Conservation (phyloP, 2,113 vertebrate species). For the Pelusios castaneus region DNA sequence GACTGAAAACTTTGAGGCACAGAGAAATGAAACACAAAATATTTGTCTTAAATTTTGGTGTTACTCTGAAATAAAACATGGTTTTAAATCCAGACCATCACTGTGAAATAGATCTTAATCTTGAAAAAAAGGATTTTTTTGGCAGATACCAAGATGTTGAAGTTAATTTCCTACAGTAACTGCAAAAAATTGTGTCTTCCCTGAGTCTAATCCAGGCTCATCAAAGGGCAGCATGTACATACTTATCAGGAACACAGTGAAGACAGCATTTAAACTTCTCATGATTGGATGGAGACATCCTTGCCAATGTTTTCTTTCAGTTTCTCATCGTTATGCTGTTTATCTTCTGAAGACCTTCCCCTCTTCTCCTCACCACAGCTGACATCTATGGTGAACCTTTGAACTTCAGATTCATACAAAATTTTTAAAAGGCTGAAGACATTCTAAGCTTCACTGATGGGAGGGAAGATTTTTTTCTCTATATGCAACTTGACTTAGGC, state of each 20-base stretch:
- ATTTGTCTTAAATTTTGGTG: background rate
- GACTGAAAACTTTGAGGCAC: background rate
- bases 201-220: background rate
- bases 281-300: constrained; percentile 35
- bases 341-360: constrained; percentile 34
- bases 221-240: background rate
- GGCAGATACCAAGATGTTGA: background rate
- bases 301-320: background rate
- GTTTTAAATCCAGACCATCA: background rate
- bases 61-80: background rate
- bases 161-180: background rate
- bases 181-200: background rate
- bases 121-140: background rate
- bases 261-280: constrained; percentile 24
- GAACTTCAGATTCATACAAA: constrained; percentile 62
- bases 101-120: background rate
- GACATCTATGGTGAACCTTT: constrained; percentile 44
- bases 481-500: constrained; percentile 30
- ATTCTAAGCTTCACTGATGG: constrained; percentile 41
- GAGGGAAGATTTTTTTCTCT: constrained; percentile 38
- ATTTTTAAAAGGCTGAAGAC: constrained; percentile 52
- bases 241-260: background rate
- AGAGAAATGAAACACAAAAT: background rate
- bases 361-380: constrained; percentile 10
- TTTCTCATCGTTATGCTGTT: constrained; percentile 31